Base-by-base conservation (phyloP, 2,797 vertebrate genomes). In the Enteromius treurensis region DNA sequence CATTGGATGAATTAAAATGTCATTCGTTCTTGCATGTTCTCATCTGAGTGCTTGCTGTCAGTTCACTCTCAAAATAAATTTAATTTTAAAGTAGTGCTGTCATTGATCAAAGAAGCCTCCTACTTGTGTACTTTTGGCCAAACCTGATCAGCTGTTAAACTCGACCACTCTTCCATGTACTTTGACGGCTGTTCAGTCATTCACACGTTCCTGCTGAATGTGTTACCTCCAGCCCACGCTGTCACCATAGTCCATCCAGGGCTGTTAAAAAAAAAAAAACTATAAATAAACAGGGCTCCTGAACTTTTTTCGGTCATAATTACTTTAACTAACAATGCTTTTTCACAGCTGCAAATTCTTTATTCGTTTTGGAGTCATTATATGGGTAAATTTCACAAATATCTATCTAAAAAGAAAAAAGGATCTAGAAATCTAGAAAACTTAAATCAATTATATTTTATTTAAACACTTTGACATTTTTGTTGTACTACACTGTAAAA, bases 131-230 rank as follows among this genome's bases (percentile, higher is more conserved):
- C 23, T 62, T 77, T 42, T 34, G 37, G n/a, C 23, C 45, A 71
- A 65, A 62, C 73, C 70, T 4, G 17, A 49, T 26, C 53, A 64
- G 83, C 64, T 23, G 9, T 17, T 64, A 58, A 8, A 40, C 71
- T 81, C 53, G 47, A 34, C 13, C 15, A 53, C 60, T 34, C n/a
- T 10, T 81, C 23, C 49, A 47, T 55, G 69, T 84, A 77, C 19
- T 83, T 45, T 87, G 67, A 64, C 58, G 53, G 86, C 80, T 82
- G 65, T 82, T 79, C 75, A 86, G 77, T 92, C 87, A 75, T 90
- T 89, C 90, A 88, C 81, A 68, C 73, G 84, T 91, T 88, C 84
- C 83, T 89, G 91, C 83, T 90, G 86, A 94, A 94, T 92, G 89
- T 90, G 82, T 86, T 87, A 89, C 90, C 89, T 91, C 88, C 85